Evolutionary conservation across 1,140 invertebrate species (phyloP), one percentile per base, ranked within the genome.

Genomic region (Zaprionus davidi): DNA sequence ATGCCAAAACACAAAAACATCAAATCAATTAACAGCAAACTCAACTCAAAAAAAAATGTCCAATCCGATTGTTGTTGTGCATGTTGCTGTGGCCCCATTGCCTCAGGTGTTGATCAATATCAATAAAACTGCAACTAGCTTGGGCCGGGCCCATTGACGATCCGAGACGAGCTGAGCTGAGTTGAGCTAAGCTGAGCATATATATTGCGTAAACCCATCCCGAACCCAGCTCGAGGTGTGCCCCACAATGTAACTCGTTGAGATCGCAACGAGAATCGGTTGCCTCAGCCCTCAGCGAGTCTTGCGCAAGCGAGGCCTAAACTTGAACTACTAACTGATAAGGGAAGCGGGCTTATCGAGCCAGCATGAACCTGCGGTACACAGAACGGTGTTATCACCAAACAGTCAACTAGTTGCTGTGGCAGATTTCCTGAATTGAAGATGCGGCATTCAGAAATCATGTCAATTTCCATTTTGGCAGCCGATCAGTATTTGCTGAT

Each of bases 91-190:
- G 81, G 76, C 85, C 76, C 71, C 72, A 83, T 90, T 88, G 81
- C 67, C 31, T 22, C 85, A 88, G 85, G 81, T 90, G 85, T 90
- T 90, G 85, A 85, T 82, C 81, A 82, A 90, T 82, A 85, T 74
- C 79, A 82, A 90, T 90, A 81, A 79, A 85, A 83, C 70, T 88
- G 81, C 84, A 88, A 76, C 71, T 83, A 88, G 60, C 75, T 70
- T 63, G 78, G 74, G 59, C 36, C 49, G 2, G 34, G 70, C 62
- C 62, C 66, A 68, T 56, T 49, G 60, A 55, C 51, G 53, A 38
- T 17, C 3, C 9, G 46, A 20, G 44, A 6, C 2, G 5, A n/a
- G 38, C 38, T 15, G 15, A 17, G 41, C 2, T n/a, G 6, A 9
- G n/a, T n/a, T 44, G 7, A 38, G 38, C 7, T 9, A 9, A 49